A percentile compares a stretch with the other conserved stretches of the same genome.
These are phyloP conservation scores for Catalaphyllia jardinei DNA, from an alignment of 64 coral and sea anemone species.

Conservation along the genomic window DNA sequence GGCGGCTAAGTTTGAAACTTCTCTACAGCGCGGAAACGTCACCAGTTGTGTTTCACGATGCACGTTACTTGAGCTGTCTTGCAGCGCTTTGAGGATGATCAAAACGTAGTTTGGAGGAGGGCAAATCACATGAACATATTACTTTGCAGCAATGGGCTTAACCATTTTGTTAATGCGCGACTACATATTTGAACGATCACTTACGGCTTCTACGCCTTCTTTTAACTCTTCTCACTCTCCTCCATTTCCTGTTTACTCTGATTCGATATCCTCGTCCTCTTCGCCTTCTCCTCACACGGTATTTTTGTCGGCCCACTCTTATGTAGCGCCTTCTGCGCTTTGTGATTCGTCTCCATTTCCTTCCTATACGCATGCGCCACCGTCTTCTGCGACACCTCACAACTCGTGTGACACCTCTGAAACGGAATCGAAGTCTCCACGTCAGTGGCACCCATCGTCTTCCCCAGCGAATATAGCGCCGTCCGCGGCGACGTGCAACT, in stretches of 20 bases:
- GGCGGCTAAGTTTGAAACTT: no score
- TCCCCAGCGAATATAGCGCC: neutral
- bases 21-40: no score
- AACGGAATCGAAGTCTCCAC: neutral
- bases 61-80: no score
- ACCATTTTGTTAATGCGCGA: neutral
- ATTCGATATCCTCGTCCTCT: neutral
- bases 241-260: neutral
- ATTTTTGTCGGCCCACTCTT: neutral
- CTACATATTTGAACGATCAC: neutral
- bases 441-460: neutral
- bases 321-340: neutral
- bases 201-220: neutral
- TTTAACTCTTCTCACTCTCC: neutral
- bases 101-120: no score
- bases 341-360: neutral
- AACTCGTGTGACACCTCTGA: neutral
- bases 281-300: neutral
- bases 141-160: neutral
- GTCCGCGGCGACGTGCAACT: neutral
- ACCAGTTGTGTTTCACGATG: no score
- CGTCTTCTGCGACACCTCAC: constrained; percentile 10
- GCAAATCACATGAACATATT: neutral
- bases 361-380: neutral
- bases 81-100: no score